phyloP scores from a whole-genome alignment of 2,113 vertebrate species.

The Zosterops borbonicus region DNA sequence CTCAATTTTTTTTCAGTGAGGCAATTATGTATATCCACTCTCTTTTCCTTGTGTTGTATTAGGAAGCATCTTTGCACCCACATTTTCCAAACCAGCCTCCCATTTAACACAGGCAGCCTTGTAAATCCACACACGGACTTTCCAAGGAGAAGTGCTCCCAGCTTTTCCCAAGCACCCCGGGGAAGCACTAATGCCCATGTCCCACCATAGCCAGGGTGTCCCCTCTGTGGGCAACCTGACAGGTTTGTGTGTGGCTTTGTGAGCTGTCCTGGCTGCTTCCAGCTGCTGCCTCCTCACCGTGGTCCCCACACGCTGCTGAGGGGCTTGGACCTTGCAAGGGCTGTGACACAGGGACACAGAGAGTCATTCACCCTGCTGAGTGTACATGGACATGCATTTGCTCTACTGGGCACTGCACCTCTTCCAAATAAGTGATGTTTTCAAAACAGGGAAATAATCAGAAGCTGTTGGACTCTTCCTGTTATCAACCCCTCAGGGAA shows the following conservation, averaged over 20 bases:
- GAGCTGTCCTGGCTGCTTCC: not conserved
- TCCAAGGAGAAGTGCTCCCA: not conserved
- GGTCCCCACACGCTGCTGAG: rapidly evolving
- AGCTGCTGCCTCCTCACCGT: rapidly evolving
- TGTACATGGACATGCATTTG: not conserved
- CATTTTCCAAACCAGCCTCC: not conserved
- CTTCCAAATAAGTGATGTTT: not conserved
- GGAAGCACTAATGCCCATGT: not conserved
- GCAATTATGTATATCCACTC: not conserved
- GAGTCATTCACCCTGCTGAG: rapidly evolving
- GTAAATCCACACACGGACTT: not conserved
- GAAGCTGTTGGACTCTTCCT: not conserved
- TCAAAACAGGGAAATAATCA: not conserved
- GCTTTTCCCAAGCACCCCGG: not conserved
- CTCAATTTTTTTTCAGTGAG: rapidly evolving
- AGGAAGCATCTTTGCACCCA: not conserved
- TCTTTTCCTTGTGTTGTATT: not conserved
- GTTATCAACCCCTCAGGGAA: not conserved
- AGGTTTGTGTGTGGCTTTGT: not conserved
- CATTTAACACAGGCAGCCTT: not conserved
- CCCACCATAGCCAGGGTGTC: too few relatives aligned
- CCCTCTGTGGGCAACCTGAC: not conserved
- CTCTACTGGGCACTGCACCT: not conserved
- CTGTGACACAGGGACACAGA: not conserved
- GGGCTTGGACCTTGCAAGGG: not conserved